Evolutionary conservation across 2,797 vertebrate species (phyloP).

Genomic region (Anabacerthia variegaticeps): DNA sequence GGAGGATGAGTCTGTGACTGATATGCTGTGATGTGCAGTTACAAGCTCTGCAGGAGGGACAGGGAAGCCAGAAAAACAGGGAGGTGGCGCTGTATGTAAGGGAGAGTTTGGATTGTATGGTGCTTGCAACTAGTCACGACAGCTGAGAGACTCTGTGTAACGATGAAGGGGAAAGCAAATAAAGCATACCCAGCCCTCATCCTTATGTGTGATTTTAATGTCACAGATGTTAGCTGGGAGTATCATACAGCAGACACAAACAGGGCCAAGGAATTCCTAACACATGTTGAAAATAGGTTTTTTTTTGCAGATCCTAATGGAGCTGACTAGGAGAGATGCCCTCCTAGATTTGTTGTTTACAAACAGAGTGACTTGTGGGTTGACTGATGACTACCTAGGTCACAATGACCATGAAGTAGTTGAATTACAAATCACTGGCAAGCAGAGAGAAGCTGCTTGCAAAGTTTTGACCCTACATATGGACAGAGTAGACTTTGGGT

Average conservation of each 20-base stretch:
- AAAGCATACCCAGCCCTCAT: background rate
- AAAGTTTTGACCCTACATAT: accelerated
- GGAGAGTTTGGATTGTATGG: background rate
- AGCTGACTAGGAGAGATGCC: accelerated
- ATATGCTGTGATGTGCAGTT: too few species aligned
- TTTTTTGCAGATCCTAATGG: background rate
- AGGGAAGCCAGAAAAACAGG: too few species aligned
- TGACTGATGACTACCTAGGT: too few species aligned
- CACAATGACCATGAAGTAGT: background rate
- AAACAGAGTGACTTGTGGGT: accelerated
- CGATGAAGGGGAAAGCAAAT: background rate
- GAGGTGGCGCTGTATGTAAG: background rate
- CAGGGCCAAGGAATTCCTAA: background rate
- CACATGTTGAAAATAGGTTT: background rate
- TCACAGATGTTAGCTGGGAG: background rate
- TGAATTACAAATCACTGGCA: background rate
- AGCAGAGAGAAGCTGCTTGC: background rate
- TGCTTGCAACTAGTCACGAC: accelerated
- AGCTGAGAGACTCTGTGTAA: background rate
- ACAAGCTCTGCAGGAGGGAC: background rate
- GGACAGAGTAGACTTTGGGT: background rate
- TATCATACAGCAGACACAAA: background rate
- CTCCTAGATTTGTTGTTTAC: background rate
- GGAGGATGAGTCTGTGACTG: background rate
- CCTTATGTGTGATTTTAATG: background rate